Evolutionary conservation across 2,113 vertebrate genomes (phyloP).

Genomic region (Cephalopholis sonnerati): DNA sequence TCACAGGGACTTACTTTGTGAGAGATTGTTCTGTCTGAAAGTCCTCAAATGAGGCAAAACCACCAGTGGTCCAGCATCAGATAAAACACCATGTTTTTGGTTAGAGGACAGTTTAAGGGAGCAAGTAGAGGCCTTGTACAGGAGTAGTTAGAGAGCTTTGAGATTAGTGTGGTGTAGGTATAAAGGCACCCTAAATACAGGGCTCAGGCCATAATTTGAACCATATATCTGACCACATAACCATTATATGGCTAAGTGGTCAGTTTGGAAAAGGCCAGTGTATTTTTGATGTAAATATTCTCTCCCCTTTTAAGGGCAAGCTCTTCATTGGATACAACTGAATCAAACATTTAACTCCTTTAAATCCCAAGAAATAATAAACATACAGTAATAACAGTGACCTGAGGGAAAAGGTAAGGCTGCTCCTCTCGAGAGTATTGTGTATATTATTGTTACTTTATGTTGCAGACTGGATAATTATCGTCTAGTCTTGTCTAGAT

Average conservation of each 20-base stretch:
- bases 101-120: constrained; percentile 36
- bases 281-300: constrained; percentile 43
- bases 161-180: constrained; percentile 59
- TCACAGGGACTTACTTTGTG: constrained; percentile 1
- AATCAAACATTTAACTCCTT: constrained; percentile 12
- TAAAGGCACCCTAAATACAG: constrained; percentile 63
- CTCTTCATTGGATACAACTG: background rate
- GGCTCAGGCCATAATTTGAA: constrained; percentile 58
- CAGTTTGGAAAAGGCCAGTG: constrained; percentile 16
- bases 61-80: constrained; percentile 5
- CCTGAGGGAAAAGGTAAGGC: constrained; percentile 6
- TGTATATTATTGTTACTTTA: background rate
- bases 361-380: background rate
- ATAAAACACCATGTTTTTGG: constrained; percentile 40
- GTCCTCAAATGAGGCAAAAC: constrained; percentile 10
- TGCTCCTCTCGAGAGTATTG: background rate
- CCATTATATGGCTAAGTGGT: constrained; percentile 50
- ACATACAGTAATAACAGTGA: background rate
- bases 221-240: constrained; percentile 59
- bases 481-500: background rate
- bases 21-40: constrained; percentile 12
- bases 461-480: background rate
- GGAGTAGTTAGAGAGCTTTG: constrained; percentile 33
- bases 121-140: constrained; percentile 11
- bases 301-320: background rate